Percentiles rank a stretch among this genome's conserved stretches.
Evolutionary conservation across 2,888 invertebrate genomes (phyloP).

Genomic region (Tiliacea aurago): DNA sequence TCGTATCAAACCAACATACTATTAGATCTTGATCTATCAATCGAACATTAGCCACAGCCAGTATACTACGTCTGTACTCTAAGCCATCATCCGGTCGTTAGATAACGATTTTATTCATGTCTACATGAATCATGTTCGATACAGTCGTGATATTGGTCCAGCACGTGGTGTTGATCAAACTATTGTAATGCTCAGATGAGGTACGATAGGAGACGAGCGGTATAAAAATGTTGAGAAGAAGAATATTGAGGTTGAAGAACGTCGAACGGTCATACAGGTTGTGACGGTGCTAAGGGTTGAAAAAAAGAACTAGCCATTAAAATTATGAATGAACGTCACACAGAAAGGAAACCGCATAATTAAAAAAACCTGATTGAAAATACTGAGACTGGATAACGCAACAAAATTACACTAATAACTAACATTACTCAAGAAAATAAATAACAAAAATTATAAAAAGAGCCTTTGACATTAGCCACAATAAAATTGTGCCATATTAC

Average conservation of each 20-base stretch:
- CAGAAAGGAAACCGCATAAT: background rate
- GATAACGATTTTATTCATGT: constrained; percentile 62
- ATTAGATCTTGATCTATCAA: constrained; percentile 33
- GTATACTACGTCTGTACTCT: constrained; percentile 19
- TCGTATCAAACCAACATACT: constrained; percentile 1
- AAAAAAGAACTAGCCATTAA: background rate
- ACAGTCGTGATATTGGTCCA: constrained; percentile 58
- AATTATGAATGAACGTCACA: background rate
- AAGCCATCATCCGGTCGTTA: constrained; percentile 48
- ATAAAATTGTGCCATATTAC: constrained; percentile 65
- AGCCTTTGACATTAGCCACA: constrained; percentile 62
- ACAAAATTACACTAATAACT: constrained; percentile 38
- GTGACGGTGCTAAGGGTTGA: background rate
- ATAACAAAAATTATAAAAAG: constrained; percentile 50
- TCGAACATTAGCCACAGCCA: constrained; percentile 18
- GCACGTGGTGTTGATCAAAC: constrained; percentile 61
- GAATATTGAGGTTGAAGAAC: background rate
- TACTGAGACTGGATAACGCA: constrained; percentile 2
- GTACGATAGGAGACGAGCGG: background rate
- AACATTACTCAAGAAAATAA: constrained; percentile 49
- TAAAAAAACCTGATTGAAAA: background rate
- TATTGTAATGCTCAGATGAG: constrained; percentile 23
- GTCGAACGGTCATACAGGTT: background rate
- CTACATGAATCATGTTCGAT: constrained; percentile 66
- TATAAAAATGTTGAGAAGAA: background rate